phyloP scores from a whole-genome alignment of 1,140 invertebrate species.

The Bombus waltoni region DNA sequence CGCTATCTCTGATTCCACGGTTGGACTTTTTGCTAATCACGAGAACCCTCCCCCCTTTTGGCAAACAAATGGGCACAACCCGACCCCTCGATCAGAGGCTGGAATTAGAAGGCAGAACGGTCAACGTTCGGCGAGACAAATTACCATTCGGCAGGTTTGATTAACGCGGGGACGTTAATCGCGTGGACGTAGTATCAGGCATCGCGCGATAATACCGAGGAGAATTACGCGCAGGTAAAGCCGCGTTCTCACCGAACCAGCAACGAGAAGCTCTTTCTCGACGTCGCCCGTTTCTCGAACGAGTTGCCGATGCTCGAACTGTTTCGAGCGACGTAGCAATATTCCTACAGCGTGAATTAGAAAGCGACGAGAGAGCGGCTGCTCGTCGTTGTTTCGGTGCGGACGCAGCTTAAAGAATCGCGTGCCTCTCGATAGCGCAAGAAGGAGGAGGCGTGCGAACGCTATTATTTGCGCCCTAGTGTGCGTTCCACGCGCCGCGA shows the following conservation, averaged over 20 bases:
- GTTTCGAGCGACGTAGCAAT: too few relatives aligned
- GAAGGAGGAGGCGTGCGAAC: slow-evolving; percentile 56
- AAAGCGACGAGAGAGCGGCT: not conserved
- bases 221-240: slow-evolving; percentile 47
- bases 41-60: too few relatives aligned
- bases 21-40: not conserved
- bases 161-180: slow-evolving; percentile 42
- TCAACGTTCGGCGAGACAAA: not conserved
- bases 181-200: slow-evolving; percentile 45
- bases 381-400: not conserved
- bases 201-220: slow-evolving; percentile 34
- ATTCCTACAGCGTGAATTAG: too few relatives aligned
- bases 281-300: not conserved
- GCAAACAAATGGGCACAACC: not conserved
- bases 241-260: not conserved
- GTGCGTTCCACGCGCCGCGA: not conserved
- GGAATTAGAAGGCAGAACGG: not conserved
- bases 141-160: not conserved
- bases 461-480: slow-evolving; percentile 38
- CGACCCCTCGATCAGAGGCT: not conserved
- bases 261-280: not conserved
- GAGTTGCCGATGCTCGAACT: too few relatives aligned
- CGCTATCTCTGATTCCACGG: not conserved
- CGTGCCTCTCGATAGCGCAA: slow-evolving; percentile 64
- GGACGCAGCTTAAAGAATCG: slow-evolving; percentile 26